Conservation (phyloP, 2,888 invertebrate species). For the Tethea ocularis region DNA sequence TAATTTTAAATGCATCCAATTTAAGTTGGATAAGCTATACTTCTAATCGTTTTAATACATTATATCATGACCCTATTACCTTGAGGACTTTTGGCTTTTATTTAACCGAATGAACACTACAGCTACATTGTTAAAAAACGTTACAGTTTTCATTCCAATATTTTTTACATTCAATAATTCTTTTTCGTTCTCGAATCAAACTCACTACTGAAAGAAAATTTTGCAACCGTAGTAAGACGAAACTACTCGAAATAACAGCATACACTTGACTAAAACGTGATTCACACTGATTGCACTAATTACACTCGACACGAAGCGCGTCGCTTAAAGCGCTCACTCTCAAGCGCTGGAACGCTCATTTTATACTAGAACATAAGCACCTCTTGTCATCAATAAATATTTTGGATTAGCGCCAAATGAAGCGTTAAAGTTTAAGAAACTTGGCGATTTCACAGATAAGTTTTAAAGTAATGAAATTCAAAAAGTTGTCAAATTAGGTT, state of each 20-base stretch:
- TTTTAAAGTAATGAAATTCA: slow-evolving; percentile 7
- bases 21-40: no score
- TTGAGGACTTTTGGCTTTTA: no score
- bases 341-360: slow-evolving; percentile 34
- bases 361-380: slow-evolving; percentile 27
- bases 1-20: not conserved
- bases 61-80: no score
- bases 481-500: not conserved
- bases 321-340: slow-evolving; percentile 38
- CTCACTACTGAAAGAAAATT: not conserved
- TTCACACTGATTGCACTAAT: slow-evolving; percentile 73
- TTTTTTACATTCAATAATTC: no score
- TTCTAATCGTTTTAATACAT: no score
- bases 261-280: slow-evolving; percentile 68
- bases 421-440: slow-evolving; percentile 25
- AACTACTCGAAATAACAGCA: slow-evolving; percentile 50
- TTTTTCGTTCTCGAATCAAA: not conserved
- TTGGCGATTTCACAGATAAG: slow-evolving; percentile 20
- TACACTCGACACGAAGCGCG: slow-evolving; percentile 56
- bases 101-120: no score
- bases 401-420: slow-evolving; percentile 73
- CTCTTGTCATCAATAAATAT: slow-evolving; percentile 72
- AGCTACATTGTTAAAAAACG: no score
- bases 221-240: slow-evolving; percentile 31
- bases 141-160: no score